Conservation (phyloP, 1,140 invertebrate species). For the Lysiphlebus fabarum region DNA sequence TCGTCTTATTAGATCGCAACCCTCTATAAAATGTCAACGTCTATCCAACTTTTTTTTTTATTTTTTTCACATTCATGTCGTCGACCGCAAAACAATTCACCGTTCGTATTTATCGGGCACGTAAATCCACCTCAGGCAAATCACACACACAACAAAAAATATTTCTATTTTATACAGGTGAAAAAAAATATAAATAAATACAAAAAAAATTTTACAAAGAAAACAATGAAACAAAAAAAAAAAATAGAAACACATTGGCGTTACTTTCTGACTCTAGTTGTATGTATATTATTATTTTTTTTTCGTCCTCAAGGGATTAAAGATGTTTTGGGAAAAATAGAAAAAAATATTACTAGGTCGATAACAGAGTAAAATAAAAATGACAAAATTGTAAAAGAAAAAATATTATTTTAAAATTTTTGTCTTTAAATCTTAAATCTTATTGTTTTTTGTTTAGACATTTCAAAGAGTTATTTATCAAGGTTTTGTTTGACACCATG, state of each 20-base stretch:
- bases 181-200: slow-evolving; percentile 11
- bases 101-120: slow-evolving; percentile 19
- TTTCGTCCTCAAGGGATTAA: slow-evolving; percentile 21
- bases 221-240: slow-evolving; percentile 5
- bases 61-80: neutral
- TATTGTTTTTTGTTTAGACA: too few relatives aligned
- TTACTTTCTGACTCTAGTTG: neutral
- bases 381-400: slow-evolving; percentile 4
- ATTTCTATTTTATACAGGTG: slow-evolving; percentile 21
- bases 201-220: slow-evolving; percentile 9
- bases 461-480: too few relatives aligned
- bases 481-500: too few relatives aligned
- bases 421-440: too few relatives aligned
- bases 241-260: slow-evolving; percentile 2
- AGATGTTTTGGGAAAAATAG: slow-evolving; percentile 14
- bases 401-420: too few relatives aligned
- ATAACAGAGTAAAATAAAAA: slow-evolving; percentile 9
- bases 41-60: slow-evolving; percentile 4
- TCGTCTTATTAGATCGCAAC: neutral
- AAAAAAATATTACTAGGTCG: slow-evolving; percentile 7
- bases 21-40: neutral
- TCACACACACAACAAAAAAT: slow-evolving; percentile 3
- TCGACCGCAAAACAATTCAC: slow-evolving; percentile 8
- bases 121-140: slow-evolving; percentile 11
- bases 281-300: too few relatives aligned